A percentile compares a stretch with the other conserved stretches of the same genome.
phyloP scores from a whole-genome alignment of 2,888 invertebrate genomes.

The Synanthedon vespiformis region DNA sequence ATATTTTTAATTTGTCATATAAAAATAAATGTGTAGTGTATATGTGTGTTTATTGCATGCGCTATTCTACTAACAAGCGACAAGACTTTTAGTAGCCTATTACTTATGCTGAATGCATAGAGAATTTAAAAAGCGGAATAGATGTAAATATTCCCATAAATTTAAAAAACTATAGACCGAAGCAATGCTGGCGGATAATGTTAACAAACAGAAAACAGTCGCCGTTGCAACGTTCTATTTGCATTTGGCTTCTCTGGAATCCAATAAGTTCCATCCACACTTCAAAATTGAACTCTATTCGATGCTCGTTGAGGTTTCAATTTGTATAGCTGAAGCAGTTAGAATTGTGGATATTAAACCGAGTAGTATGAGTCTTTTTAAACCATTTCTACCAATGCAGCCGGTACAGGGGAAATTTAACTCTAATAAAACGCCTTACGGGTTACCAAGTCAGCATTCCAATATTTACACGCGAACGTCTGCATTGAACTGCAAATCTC shows the following conservation, averaged over 20 bases:
- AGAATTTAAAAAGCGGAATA: background rate
- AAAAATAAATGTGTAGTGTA: too few relatives aligned
- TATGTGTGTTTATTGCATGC: too few relatives aligned
- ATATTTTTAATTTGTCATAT: too few relatives aligned
- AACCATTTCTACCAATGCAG: slow-evolving; percentile 6
- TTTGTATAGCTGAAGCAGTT: slow-evolving; percentile 9
- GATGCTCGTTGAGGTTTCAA: slow-evolving; percentile 9
- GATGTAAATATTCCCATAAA: background rate
- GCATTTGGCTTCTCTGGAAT: slow-evolving; percentile 10
- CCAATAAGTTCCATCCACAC: slow-evolving; percentile 16
- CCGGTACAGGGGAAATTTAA: slow-evolving; percentile 7
- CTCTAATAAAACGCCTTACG: slow-evolving; percentile 5
- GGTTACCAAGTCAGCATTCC: slow-evolving; percentile 1
- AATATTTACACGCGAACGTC: too few relatives aligned
- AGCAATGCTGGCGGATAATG: background rate
- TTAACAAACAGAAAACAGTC: slow-evolving; percentile 1
- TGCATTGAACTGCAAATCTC: too few relatives aligned
- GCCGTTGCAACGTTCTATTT: slow-evolving; percentile 11
- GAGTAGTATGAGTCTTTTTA: slow-evolving; percentile 15
- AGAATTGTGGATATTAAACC: slow-evolving; percentile 9
- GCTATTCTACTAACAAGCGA: too few relatives aligned
- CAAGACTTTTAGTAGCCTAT: too few relatives aligned
- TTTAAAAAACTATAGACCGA: background rate
- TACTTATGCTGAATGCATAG: too few relatives aligned
- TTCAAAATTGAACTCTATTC: slow-evolving; percentile 9